Evolutionary conservation across 1,140 invertebrate species (phyloP).

Genomic region (Lucilia cuprina): DNA sequence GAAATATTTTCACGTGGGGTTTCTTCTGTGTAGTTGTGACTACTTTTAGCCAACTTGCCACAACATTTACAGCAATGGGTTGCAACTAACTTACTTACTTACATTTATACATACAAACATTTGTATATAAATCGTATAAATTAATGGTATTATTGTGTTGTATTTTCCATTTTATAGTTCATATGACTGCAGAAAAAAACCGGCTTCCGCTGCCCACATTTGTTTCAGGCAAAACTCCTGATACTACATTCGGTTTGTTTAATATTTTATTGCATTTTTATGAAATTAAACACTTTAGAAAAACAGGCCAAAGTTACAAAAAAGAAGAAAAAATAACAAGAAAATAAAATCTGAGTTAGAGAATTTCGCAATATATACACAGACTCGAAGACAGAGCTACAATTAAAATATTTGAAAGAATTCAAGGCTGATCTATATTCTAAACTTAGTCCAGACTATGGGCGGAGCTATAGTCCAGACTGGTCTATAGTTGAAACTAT

Average conservation of each 20-base stretch:
- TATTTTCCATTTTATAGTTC: background rate
- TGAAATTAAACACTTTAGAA: background rate
- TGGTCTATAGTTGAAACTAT: too few relatives aligned
- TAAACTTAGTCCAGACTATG: too few relatives aligned
- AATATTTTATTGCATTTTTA: background rate
- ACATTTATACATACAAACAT: background rate
- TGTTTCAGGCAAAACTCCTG: background rate
- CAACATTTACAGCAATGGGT: background rate
- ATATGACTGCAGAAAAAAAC: background rate
- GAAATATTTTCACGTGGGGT: constrained; percentile 13
- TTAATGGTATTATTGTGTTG: background rate
- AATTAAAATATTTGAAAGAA: too few relatives aligned
- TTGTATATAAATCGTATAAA: background rate
- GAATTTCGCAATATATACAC: too few relatives aligned
- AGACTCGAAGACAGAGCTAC: too few relatives aligned
- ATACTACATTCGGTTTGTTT: background rate
- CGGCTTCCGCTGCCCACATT: constrained; percentile 3
- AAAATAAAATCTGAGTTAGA: too few relatives aligned
- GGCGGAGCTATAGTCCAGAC: too few relatives aligned
- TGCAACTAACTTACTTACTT: too few relatives aligned
- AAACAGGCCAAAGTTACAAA: background rate
- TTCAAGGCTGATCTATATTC: too few relatives aligned
- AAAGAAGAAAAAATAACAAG: too few relatives aligned
- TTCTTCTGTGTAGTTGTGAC: background rate
- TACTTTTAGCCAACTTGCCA: background rate